A percentile compares a stretch with the other conserved stretches of the same genome.
Conservation (phyloP, 2,113 vertebrate species). For the Scatophagus argus region DNA sequence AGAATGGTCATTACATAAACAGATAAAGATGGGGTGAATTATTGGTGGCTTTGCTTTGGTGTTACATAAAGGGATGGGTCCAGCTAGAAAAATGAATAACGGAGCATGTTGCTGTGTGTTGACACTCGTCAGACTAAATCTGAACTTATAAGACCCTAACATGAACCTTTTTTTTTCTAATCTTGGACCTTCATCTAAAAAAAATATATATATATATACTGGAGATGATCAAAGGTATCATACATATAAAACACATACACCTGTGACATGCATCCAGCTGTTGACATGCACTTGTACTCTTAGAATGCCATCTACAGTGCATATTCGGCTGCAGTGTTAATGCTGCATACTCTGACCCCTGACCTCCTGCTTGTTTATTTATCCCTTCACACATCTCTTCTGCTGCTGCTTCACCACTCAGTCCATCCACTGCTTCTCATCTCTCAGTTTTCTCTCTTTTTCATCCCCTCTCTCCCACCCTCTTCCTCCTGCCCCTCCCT, state of each 20-base stretch:
- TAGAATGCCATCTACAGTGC: background rate
- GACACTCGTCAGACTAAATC: slow-evolving; percentile 23
- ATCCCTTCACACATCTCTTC: slow-evolving; percentile 45
- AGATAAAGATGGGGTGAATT: slow-evolving; percentile 77
- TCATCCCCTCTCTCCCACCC: background rate
- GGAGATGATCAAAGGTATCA: too few species aligned
- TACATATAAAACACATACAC: background rate
- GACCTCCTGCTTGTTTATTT: slow-evolving; percentile 64
- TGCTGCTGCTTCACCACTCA: slow-evolving; percentile 27
- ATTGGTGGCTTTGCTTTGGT: slow-evolving; percentile 73
- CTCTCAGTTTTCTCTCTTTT: slow-evolving; percentile 18
- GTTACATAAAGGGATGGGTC: slow-evolving; percentile 78
- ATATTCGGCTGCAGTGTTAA: slow-evolving; percentile 8
- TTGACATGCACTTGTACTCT: background rate
- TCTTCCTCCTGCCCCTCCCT: background rate
- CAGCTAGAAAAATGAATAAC: slow-evolving; percentile 49
- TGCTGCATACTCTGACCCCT: slow-evolving; percentile 39
- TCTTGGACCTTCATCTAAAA: background rate
- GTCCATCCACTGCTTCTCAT: slow-evolving; percentile 50
- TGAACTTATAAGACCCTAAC: slow-evolving; percentile 20
- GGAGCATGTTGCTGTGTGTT: slow-evolving; percentile 23
- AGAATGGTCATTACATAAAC: slow-evolving; percentile 82
- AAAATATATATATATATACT: too few species aligned
- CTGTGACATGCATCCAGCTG: background rate
- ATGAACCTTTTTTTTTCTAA: background rate